A percentile compares a stretch with the other conserved stretches of the same genome.
These are phyloP conservation scores for Syrrhaptes paradoxus DNA, from an alignment of 2,113 vertebrate genomes.

Conservation along the genomic window DNA sequence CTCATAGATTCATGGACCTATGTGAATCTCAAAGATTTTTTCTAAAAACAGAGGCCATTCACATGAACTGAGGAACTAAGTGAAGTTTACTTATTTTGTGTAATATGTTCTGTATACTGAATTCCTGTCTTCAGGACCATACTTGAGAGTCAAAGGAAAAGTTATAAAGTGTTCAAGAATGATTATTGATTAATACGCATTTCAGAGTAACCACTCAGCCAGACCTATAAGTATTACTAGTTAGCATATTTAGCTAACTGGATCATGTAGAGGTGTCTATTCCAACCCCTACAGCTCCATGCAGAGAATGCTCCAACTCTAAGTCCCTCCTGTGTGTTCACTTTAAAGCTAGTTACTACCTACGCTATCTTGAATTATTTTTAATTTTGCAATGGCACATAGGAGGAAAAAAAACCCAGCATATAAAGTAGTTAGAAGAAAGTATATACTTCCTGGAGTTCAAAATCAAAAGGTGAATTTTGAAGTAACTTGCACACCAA, in stretches of 20 bases:
- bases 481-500: neutral
- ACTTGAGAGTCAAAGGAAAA: neutral
- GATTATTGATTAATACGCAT: neutral
- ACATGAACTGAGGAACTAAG: neutral
- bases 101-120: neutral
- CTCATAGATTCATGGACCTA: neutral
- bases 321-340: neutral
- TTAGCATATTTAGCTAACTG: neutral
- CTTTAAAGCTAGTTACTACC: neutral
- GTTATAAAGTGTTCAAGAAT: neutral
- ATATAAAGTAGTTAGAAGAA: neutral
- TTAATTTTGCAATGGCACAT: neutral
- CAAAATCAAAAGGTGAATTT: neutral
- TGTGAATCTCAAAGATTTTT: neutral
- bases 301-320: neutral
- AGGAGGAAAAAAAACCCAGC: neutral
- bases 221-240: neutral
- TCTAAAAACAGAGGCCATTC: neutral
- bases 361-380: neutral
- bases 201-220: neutral
- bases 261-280: neutral
- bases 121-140: neutral
- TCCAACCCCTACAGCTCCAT: neutral
- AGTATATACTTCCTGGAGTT: neutral
- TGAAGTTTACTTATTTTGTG: neutral